Base-by-base conservation (phyloP, 1,140 invertebrate species). In the Xylocopa sonorina region DNA sequence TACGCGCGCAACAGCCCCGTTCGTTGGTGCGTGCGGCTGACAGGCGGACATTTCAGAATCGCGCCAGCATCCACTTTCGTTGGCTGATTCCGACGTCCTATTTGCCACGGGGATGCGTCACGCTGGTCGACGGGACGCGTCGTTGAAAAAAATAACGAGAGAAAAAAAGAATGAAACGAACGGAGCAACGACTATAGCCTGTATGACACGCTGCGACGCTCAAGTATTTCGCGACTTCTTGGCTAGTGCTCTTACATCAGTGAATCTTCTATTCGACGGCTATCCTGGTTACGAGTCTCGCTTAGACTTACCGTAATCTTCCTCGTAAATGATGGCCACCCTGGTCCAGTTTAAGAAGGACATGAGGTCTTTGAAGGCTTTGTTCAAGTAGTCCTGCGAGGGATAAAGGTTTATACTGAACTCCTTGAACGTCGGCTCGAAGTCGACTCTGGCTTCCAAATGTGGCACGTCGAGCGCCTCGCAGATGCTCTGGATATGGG, bases 401-500 rank as follows among this genome's bases (percentile, higher is more conserved):
- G 98, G 98, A 93, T 98, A 96, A 46, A 99, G 94, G 93, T 98
- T 99, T 75, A 99, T 96, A 34, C 97, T 98, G 91, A 97, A 98
- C 84, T 97, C 95, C 89, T 96, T 96, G 90, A 88, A 93, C 82
- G 91, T 92, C 14, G 94, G 93, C 85, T 96, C 95, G 77, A 96
- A 94, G 89, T 96, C 96, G 72, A 97, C 94, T 51, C 97, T 93
- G 9, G 96, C 95, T 89, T 98, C 97, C 41, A 99, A 93, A 89
- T 99, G 97, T 9, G 98, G 98, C 7, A 98, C 96, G 89, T 98
- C 97, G 41, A 97, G 91, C 1, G 97, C 96, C 88, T 97, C 96
- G 89, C 97, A 98, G 88, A 99, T 96, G 43, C 97, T 98, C 91
- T 98, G 96, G 64, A 99, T 95, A 87, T 98, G 97, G 0, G 96